Base-by-base conservation (phyloP, 92 coral and sea anemone species). In the Virgularia gustaviana region DNA sequence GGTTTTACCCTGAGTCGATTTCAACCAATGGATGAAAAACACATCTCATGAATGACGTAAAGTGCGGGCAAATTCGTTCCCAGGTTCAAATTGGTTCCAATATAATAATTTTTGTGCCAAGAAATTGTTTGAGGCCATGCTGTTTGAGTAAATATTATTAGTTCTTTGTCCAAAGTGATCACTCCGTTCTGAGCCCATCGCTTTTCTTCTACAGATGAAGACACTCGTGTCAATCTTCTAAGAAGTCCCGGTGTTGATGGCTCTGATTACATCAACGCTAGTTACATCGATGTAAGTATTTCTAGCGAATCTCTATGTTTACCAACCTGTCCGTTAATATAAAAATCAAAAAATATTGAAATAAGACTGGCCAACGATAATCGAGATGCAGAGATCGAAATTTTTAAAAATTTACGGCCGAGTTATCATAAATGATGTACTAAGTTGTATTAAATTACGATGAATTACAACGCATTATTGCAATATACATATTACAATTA, bases 181-280 rank as follows among this genome's bases (percentile, higher is more conserved):
- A 52, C 7, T 15, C 28, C 28, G 55, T 47, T 47, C 3, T 5
- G 5, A 4, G n/a, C n/a, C 22, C 22, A 7, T 39, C 8, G 8
- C 15, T 39, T 39, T 7, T 61, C 36, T 61, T 13, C 12, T 39
- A 8, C 35, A 67, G 74, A 28, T 13, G 74, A 67, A 49, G 74
- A 67, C 11, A 67, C 74, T 20, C 74, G 74, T 2, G 74, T 67
- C 3, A 30, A 58, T 33, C 24, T 67, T 12, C 44, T 67, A 15
- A 67, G 49, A 47, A 67, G 74, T 49, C 74, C 74, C 10, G 74
- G 74, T 18, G 74, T 67, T 13, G 74, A 67, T 49, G 74, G 74
- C 27, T 67, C 74, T 0, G 74, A 67, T 22, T 67, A 67, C 31
- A 67, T 67, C n/a, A 67, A 67, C 30, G 74, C 74, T 60, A 67